Evolutionary conservation across 2,888 invertebrate genomes (phyloP), one percentile per base, ranked within the genome.

Genomic region (Acheta domesticus): DNA sequence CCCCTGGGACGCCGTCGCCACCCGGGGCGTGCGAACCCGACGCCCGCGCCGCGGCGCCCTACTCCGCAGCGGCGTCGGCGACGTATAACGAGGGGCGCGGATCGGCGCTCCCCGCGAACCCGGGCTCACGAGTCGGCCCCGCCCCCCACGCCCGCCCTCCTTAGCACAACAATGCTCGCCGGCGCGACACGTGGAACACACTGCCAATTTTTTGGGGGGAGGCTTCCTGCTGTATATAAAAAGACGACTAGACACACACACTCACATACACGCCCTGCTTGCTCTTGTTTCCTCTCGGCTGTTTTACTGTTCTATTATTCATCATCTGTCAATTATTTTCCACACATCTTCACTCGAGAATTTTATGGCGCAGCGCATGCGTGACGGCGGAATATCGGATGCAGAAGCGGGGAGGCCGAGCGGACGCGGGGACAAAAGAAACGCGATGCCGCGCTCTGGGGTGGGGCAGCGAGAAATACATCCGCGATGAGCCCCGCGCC

Each of bases 111-210:
- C 62, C 62, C 62, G 14, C 62, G 16, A n/a, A 1, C 62, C 3
- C 62, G 16, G 8, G 16, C 16, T 8, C n/a, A 3, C 62, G 14
- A 19, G 16, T 19, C 62, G 62, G 16, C 62, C 16, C 62, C 62
- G n/a, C 14, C 62, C 62, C 62, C 62, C 11, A 3, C 62, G 77
- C 77, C 49, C 77, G 48, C 76, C 77, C 77, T 79, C 77, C 49
- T 79, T 79, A 77, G 79, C 79, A 79, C 77, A 74, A 79, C 79
- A 79, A 79, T 77, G 36, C 62, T 11, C 11, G 62, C 62, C 62
- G 62, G 14, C 62, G n/a, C 62, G 62, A 62, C 62, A 62, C 62
- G 62, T 62, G 62, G 14, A 62, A 62, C 62, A 62, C 62, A 62
- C 62, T 62, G 62, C 62, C 62, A 62, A 62, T 62, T 62, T 62